Evolutionary conservation across 2,888 invertebrate species (phyloP), one percentile per base, ranked within the genome.

Genomic region (Leptinotarsa tumamoca): DNA sequence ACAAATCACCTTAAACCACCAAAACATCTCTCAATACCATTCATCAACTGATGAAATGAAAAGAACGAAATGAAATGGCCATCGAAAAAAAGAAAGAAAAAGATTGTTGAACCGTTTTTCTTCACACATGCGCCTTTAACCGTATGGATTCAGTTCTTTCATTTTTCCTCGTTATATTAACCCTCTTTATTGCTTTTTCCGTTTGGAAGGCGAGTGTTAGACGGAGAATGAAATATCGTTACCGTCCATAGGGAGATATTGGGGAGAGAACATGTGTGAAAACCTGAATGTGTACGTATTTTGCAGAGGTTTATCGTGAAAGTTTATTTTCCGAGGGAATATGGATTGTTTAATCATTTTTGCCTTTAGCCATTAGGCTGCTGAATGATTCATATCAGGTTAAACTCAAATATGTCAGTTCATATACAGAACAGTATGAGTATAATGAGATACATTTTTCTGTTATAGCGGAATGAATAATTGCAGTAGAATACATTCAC

Each of bases 81-180:
- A 71, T 77, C 54, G 76, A 78, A 81, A 79, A 33, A 79, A 75
- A 75, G 79, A 75, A 77, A 77, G 76, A 76, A 80, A 78, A 76
- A 74, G 76, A 73, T 71, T 56, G 71, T 68, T 72, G 75, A 69
- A 76, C 71, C 72, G 74, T 74, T 83, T 82, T 80, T 79, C 71
- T 77, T 76, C 78, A 83, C 83, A 84, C 84, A 84, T 84, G 85
- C 85, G 83, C 84, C 69, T 76, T 80, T 77, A 75, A 73, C 27
- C 74, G 78, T 80, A 82, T 80, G 81, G 82, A 77, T 78, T 77
- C 79, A 80, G 58, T 83, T 83, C 82, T 84, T 85, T 83, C 81
- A 84, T 84, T 85, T 85, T 85, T 84, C 81, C 78, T 80, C 71
- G 80, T 82, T 80, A 77, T 80, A 80, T 82, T 80, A 76, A 74